A percentile compares a stretch with the other conserved stretches of the same genome.
Conservation (phyloP, 2,113 vertebrate genomes). For the Microtus pennsylvanicus region DNA sequence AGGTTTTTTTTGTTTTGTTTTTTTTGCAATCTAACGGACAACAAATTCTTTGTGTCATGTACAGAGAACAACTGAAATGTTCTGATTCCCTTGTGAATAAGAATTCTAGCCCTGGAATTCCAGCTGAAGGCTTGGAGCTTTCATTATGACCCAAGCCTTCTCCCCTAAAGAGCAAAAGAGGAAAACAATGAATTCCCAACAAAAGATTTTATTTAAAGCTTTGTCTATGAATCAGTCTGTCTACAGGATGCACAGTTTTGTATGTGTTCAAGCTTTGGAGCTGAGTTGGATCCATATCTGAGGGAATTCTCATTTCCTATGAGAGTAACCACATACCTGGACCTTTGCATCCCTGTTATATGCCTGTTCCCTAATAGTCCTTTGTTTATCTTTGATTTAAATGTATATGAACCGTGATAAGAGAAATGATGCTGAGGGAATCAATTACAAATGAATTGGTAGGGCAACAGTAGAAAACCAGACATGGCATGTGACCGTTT, state of each 20-base stretch:
- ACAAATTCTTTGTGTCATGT: constrained; percentile 34
- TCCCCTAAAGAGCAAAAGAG: constrained; percentile 11
- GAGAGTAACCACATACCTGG: background rate
- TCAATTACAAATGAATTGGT: background rate
- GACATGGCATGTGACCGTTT: background rate
- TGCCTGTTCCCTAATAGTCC: background rate
- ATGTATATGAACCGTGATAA: background rate
- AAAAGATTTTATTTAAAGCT: background rate
- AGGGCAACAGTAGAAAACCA: constrained; percentile 8
- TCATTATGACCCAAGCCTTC: background rate
- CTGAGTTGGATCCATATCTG: background rate
- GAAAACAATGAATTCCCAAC: background rate
- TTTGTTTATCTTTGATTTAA: constrained; percentile 20
- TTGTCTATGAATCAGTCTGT: constrained; percentile 5
- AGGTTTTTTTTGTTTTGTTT: background rate
- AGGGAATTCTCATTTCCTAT: background rate
- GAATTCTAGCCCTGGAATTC: background rate
- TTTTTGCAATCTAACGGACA: background rate
- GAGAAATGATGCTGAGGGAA: constrained; percentile 1
- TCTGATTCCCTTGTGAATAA: constrained; percentile 13
- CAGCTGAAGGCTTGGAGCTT: background rate
- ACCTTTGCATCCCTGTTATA: background rate
- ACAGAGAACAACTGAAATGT: background rate
- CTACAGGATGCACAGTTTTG: constrained; percentile 22
- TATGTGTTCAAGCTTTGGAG: constrained; percentile 6